These are phyloP conservation scores for Solenodon paradoxus DNA, from an alignment of 2,113 vertebrate species.

Conservation along the genomic window DNA sequence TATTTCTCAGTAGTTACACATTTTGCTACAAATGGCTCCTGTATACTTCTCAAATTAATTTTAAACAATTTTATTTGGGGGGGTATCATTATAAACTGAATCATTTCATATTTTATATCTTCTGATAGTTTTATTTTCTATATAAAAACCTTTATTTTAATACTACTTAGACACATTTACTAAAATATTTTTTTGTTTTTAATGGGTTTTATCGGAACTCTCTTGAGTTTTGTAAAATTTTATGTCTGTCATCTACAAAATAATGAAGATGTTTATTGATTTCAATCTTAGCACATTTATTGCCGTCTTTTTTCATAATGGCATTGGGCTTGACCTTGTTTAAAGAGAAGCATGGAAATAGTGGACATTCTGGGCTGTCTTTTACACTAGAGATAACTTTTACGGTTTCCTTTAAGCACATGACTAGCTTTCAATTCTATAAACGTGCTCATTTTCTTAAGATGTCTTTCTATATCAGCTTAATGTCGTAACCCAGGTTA, in stretches of 20 bases:
- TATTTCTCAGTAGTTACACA: neutral
- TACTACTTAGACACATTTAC: conserved; percentile 3
- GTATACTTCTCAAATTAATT: neutral
- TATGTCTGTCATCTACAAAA: conserved; percentile 13
- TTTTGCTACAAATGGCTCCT: neutral
- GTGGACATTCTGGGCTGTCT: neutral
- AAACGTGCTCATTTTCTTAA: neutral
- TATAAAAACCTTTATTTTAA: neutral
- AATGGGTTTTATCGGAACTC: neutral
- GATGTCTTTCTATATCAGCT: neutral
- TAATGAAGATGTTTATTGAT: conserved; percentile 42
- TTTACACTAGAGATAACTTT: conserved; percentile 35
- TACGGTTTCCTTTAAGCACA: neutral
- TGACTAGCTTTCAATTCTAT: conserved; percentile 13
- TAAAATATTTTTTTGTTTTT: conserved; percentile 3
- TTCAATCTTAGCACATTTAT: neutral
- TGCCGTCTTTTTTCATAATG: neutral
- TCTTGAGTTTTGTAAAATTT: conserved; percentile 51
- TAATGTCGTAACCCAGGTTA: conserved; percentile 3
- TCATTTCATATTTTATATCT: conserved; percentile 20
- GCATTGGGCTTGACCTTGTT: neutral
- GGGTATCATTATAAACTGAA: neutral
- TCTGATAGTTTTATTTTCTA: neutral
- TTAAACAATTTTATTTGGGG: conserved; percentile 18
- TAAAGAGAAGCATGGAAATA: conserved; percentile 24